These are phyloP conservation scores for Champsocephalus esox DNA, from an alignment of 2,797 vertebrate genomes.

Conservation along the genomic window DNA sequence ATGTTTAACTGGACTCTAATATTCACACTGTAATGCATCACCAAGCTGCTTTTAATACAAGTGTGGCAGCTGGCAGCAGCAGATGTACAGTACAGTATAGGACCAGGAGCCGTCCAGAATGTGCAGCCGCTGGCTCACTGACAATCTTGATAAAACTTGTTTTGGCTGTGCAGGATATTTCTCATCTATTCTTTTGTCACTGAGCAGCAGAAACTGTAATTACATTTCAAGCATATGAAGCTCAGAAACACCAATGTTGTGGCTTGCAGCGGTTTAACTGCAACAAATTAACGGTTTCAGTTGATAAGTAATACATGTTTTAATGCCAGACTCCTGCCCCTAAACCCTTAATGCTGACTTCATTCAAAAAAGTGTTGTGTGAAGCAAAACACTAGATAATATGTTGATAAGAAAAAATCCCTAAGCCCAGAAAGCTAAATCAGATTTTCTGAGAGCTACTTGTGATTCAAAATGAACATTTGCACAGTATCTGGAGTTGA, in stretches of 20 bases:
- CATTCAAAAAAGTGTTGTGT: constrained; percentile 51
- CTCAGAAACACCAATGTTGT: constrained; percentile 54
- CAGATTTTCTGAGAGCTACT: constrained; percentile 48
- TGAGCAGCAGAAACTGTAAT: constrained; percentile 64
- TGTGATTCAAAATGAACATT: constrained; percentile 52
- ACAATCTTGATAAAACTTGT: constrained; percentile 69
- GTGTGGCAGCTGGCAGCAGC: constrained; percentile 59
- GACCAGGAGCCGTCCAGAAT: constrained; percentile 32
- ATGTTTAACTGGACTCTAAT: constrained; percentile 40
- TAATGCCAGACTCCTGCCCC: constrained; percentile 43
- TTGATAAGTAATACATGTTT: constrained; percentile 67
- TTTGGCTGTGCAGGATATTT: constrained; percentile 67
- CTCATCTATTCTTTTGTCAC: constrained; percentile 73
- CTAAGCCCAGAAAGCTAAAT: constrained; percentile 46
- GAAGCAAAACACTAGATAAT: constrained; percentile 56
- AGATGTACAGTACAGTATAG: constrained; percentile 46
- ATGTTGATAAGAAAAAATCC: constrained; percentile 52
- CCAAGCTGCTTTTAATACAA: constrained; percentile 39
- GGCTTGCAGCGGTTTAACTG: constrained; percentile 54
- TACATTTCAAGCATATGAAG: constrained; percentile 48
- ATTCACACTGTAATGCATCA: constrained; percentile 61
- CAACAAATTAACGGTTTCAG: constrained; percentile 45
- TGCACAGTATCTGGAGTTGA: constrained; percentile 44
- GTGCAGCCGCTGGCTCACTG: constrained; percentile 51
- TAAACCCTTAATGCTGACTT: constrained; percentile 41